These are phyloP conservation scores for Pteromalus puparum DNA, from an alignment of 1,140 invertebrate genomes.

Conservation along the genomic window DNA sequence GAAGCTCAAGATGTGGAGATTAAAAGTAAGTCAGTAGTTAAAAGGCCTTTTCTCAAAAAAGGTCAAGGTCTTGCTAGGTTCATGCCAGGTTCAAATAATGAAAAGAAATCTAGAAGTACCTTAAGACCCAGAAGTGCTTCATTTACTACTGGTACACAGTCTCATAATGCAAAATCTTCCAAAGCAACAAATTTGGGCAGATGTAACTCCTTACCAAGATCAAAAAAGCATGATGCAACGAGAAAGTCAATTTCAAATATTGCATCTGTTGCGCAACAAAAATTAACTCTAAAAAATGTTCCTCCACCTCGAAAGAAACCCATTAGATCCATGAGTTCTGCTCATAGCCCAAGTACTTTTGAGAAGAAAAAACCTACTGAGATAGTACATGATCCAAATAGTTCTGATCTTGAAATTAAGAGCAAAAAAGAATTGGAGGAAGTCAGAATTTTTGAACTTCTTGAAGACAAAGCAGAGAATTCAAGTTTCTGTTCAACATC, in stretches of 20 bases:
- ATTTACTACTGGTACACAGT: slow-evolving; percentile 58
- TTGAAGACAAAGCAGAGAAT: slow-evolving; percentile 82
- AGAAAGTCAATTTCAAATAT: slow-evolving; percentile 51
- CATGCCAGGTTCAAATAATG: slow-evolving; percentile 53
- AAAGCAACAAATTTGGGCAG: slow-evolving; percentile 33
- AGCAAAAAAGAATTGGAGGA: slow-evolving; percentile 77
- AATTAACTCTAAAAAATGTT: slow-evolving; percentile 62
- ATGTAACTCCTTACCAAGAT: slow-evolving; percentile 46
- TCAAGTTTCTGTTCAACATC: slow-evolving; percentile 84
- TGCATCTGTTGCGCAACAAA: slow-evolving; percentile 49
- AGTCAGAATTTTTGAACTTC: slow-evolving; percentile 82
- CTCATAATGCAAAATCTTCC: not conserved
- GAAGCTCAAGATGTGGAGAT: slow-evolving; percentile 41
- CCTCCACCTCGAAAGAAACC: slow-evolving; percentile 57
- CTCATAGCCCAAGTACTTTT: slow-evolving; percentile 15
- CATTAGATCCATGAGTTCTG: slow-evolving; percentile 51
- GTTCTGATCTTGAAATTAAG: slow-evolving; percentile 68
- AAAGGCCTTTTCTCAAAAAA: slow-evolving; percentile 72
- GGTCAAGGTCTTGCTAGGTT: slow-evolving; percentile 73
- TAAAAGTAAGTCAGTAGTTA: slow-evolving; percentile 53
- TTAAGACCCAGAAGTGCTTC: slow-evolving; percentile 64
- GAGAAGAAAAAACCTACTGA: slow-evolving; percentile 37
- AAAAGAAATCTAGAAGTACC: slow-evolving; percentile 2
- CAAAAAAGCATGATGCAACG: slow-evolving; percentile 45
- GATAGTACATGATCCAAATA: slow-evolving; percentile 69